Base-by-base conservation (phyloP, 2,113 vertebrate genomes). In the Tricholaema leucomelas region DNA sequence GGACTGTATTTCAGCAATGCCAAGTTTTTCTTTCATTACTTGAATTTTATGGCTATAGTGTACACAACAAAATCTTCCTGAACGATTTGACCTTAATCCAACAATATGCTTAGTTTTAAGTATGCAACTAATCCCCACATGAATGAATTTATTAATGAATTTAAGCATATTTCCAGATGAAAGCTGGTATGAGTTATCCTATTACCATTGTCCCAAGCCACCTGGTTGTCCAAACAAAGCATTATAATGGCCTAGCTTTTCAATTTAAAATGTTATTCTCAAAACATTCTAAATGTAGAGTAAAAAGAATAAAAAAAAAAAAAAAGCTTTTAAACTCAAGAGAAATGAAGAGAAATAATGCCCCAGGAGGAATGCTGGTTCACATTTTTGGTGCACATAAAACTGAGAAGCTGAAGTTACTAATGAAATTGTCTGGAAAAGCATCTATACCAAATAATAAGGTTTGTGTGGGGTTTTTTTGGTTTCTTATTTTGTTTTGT, bases 131-230 rank as follows among this genome's bases (percentile, higher is more conserved):
- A 85, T 74, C 56, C 55, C 30, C 80, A 12, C 2, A 86, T 63
- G 15, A 91, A 77, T 86, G 10, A 48, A 54, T 10, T 4, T 79
- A 69, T 92, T 77, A 85, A 80, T 28, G 33, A 90, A 67, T 87
- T 91, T 50, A 70, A 83, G 77, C 1, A 8, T 52, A 59, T 88
- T 90, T 85, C 23, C 58, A 81, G 55, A 59, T 92, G 36, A 91
- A 87, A 76, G 12, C 28, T 87, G 79, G 15, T 50, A 65, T 44
- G 28, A 93, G 70, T 81, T 76, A 70, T 63, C 10, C 31, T 70
- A 2, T 33, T 91, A 63, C 24, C 0, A 0, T 40, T 85, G 60
- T 65, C 74, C 44, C 44, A 79, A 85, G 7, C 35, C 17, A 60
- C 52, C 56, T 84, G 6, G 21, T 10, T 84, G 24, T 71, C 30